Percentiles rank a stretch among this genome's conserved stretches.
Conservation (phyloP, 2,888 invertebrate species). For the Iphiclides podalirius region DNA sequence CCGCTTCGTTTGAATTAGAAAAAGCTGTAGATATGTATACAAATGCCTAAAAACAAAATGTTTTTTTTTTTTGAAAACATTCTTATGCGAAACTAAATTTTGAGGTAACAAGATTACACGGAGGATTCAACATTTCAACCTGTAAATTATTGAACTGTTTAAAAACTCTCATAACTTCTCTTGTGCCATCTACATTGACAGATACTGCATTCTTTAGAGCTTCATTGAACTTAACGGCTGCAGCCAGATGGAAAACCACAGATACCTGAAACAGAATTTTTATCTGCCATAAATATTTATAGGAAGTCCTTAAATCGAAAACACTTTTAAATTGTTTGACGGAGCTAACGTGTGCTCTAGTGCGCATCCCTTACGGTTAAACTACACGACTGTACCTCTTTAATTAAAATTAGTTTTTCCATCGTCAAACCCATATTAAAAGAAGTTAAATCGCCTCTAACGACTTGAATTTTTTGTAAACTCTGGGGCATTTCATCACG, state of each 20-base stretch:
- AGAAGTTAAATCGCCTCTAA: slow-evolving; percentile 32
- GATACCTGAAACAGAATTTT: slow-evolving; percentile 68
- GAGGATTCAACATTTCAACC: slow-evolving; percentile 36
- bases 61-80: no score
- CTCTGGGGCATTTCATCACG: slow-evolving; percentile 80
- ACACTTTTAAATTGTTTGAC: no score
- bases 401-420: slow-evolving; percentile 28
- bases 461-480: slow-evolving; percentile 30
- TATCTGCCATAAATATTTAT: no score
- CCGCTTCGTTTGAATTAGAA: slow-evolving; percentile 35
- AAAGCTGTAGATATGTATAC: slow-evolving; percentile 52
- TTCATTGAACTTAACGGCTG: slow-evolving; percentile 46
- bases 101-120: background rate
- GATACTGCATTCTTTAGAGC: slow-evolving; percentile 38
- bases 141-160: slow-evolving; percentile 42
- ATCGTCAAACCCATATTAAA: slow-evolving; percentile 5
- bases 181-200: slow-evolving; percentile 47
- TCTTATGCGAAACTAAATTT: no score
- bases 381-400: no score
- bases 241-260: slow-evolving; percentile 51
- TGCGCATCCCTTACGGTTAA: no score
- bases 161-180: slow-evolving; percentile 39
- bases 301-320: no score
- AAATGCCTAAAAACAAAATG: slow-evolving; percentile 40
- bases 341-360: no score